A percentile compares a stretch with the other conserved stretches of the same genome.
Conservation (phyloP, 2,888 invertebrate species). For the Ornithoptera alexandrae region DNA sequence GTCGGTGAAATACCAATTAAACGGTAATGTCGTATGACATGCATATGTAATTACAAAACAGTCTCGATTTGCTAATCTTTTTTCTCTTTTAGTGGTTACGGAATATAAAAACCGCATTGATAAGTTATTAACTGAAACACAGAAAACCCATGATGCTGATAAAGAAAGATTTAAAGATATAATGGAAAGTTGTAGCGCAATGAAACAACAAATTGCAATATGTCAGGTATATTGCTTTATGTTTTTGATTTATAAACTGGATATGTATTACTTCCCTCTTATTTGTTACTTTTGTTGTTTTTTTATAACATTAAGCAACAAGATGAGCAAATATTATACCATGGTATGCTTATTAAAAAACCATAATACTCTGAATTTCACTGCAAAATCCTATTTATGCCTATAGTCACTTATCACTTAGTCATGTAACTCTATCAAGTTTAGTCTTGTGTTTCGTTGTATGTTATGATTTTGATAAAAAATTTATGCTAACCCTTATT, state of each 20-base stretch:
- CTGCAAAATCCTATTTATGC: not conserved
- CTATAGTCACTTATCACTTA: too few relatives aligned
- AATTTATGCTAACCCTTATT: too few relatives aligned
- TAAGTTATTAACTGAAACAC: constrained; percentile 59
- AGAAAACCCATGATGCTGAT: constrained; percentile 54
- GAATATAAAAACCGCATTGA: constrained; percentile 67
- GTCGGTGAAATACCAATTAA: constrained; percentile 63
- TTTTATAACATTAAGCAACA: too few relatives aligned
- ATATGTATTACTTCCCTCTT: too few relatives aligned
- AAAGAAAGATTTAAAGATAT: constrained; percentile 60
- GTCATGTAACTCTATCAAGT: too few relatives aligned
- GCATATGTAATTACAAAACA: not conserved
- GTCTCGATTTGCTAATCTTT: not conserved
- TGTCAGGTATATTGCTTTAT: constrained; percentile 57
- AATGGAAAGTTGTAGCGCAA: constrained; percentile 64
- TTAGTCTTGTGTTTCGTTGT: too few relatives aligned
- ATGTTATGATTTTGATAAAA: too few relatives aligned
- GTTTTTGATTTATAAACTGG: not conserved
- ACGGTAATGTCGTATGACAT: constrained; percentile 43
- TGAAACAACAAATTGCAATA: constrained; percentile 63
- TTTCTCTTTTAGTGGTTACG: constrained; percentile 57
- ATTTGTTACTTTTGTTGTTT: too few relatives aligned
- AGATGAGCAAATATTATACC: too few relatives aligned
- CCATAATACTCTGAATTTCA: not conserved
- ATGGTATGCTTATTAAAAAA: not conserved